These are phyloP conservation scores for human (Homo sapiens) DNA, from an alignment of 2,113 vertebrate species.

Conservation along the genomic window GRCh38 chr9:98589001-98589500, in stretches of 20 bases:
- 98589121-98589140: not conserved
- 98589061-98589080: too few relatives aligned
- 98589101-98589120: not conserved
- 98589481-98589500: not conserved
- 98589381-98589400: not conserved
- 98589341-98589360: not conserved
- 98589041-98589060: not conserved
- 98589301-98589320: not conserved
- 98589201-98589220: not conserved
- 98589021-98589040: not conserved
- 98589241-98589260: not conserved
- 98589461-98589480: not conserved
- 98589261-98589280: not conserved
- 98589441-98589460: not conserved
- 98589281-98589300: not conserved
- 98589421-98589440: not conserved
- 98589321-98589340: not conserved
- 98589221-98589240: not conserved
- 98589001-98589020: not conserved
- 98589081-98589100: accelerated
- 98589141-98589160: not conserved
- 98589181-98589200: too few relatives aligned
- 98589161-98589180: not conserved
- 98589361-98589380: not conserved
- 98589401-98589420: not conserved